Percentiles rank a stretch among this genome's conserved stretches.
phyloP scores from a whole-genome alignment of 2,797 vertebrate species.

The Oophaga sylvatica region DNA sequence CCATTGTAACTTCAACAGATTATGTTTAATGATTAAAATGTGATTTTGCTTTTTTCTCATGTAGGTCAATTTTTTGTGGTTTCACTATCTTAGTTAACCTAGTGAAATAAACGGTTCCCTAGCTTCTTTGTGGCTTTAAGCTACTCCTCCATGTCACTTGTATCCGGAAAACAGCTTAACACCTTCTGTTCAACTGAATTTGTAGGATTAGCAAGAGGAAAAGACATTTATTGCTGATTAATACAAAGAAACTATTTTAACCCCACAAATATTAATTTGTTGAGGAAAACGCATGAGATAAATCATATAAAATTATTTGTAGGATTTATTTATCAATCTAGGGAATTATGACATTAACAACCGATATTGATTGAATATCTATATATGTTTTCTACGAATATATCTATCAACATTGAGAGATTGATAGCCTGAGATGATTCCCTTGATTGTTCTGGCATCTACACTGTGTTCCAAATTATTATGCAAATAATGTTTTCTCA shows the following conservation, averaged over 20 bases:
- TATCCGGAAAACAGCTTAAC: constrained; percentile 19
- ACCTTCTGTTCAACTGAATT: constrained; percentile 12
- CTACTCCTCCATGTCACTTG: constrained; percentile 31
- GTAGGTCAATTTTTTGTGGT: constrained; percentile 45
- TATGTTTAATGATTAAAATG: constrained; percentile 4
- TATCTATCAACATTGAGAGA: no score
- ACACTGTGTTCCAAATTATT: no score
- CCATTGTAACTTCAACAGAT: constrained; percentile 11
- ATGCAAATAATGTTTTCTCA: no score
- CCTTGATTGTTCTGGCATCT: no score
- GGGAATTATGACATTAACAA: no score
- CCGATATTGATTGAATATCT: no score
- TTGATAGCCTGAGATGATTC: no score
- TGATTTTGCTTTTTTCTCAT: constrained; percentile 15
- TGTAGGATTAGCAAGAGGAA: neutral
- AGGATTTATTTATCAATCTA: neutral
- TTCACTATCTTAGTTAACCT: constrained; percentile 35
- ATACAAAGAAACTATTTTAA: neutral
- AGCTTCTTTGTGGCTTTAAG: constrained; percentile 38
- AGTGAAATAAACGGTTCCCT: constrained; percentile 22
- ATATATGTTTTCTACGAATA: no score
- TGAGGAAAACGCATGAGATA: neutral
- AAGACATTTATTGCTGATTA: neutral
- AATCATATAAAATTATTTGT: neutral
- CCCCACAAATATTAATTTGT: neutral